A percentile compares a stretch with the other conserved stretches of the same genome.
Evolutionary conservation across 64 coral and sea anemone genomes (phyloP).

Genomic region (Montipora cactus): DNA sequence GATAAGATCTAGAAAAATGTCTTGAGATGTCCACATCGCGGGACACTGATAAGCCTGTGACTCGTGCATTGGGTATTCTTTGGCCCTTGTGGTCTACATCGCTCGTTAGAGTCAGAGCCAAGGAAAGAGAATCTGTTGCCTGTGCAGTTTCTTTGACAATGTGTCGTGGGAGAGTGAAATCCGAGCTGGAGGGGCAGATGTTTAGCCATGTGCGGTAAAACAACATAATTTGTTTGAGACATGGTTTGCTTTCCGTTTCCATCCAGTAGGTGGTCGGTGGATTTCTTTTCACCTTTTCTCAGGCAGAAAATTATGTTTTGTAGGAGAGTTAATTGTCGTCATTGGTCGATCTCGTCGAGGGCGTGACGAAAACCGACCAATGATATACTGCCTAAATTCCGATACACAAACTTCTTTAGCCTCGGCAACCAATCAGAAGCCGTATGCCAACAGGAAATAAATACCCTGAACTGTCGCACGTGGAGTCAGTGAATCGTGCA

Average conservation of each 20-base stretch:
- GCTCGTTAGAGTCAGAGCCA: neutral
- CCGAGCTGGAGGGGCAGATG: slow-evolving; percentile 12
- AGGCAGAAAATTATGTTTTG: slow-evolving; percentile 46
- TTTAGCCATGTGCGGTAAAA: slow-evolving; percentile 25
- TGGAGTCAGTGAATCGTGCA: slow-evolving; percentile 67
- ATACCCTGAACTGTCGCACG: slow-evolving; percentile 62
- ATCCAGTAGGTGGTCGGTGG: slow-evolving; percentile 40
- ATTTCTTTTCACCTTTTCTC: slow-evolving; percentile 26
- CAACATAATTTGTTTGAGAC: slow-evolving; percentile 24
- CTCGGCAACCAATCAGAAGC: slow-evolving; percentile 94
- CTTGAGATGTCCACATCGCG: neutral
- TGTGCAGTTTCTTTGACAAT: neutral
- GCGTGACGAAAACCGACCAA: slow-evolving; percentile 58
- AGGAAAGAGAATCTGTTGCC: neutral
- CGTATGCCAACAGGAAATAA: slow-evolving; percentile 70
- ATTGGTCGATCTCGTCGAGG: slow-evolving; percentile 13
- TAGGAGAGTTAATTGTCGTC: slow-evolving; percentile 9
- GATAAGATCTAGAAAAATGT: slow-evolving; percentile 40
- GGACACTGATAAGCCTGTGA: slow-evolving; percentile 5
- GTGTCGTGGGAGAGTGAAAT: slow-evolving; percentile 10
- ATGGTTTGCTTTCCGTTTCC: slow-evolving; percentile 33
- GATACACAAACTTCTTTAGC: slow-evolving; percentile 57
- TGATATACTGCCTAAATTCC: slow-evolving; percentile 61
- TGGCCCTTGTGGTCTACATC: neutral
- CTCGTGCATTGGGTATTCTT: neutral